Conservation (phyloP, 2,113 vertebrate species). For the Rafetus swinhoei region DNA sequence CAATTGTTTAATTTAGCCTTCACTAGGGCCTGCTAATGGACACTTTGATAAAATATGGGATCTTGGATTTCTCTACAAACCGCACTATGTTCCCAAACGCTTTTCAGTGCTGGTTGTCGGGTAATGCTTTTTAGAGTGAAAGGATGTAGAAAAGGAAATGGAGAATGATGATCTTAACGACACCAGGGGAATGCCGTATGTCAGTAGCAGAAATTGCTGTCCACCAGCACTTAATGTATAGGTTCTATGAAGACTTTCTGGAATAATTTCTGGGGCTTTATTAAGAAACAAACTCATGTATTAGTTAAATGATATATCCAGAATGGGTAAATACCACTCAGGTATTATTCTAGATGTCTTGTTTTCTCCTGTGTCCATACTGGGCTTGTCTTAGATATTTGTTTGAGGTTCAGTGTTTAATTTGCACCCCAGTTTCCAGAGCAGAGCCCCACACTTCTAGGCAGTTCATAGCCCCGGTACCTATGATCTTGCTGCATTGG, state of each 20-base stretch:
- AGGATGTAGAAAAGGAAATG: background rate
- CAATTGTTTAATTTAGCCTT: constrained; percentile 54
- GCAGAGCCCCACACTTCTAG: no score
- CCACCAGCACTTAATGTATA: fast-evolving
- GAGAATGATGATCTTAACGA: background rate
- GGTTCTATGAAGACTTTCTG: background rate
- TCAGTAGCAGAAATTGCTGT: background rate
- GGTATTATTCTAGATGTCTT: background rate
- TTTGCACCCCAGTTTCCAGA: no score
- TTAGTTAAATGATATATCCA: background rate
- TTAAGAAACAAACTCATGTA: background rate
- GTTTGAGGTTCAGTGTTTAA: constrained; percentile 42
- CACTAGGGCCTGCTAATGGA: background rate
- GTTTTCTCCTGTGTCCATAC: background rate
- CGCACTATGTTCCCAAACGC: background rate
- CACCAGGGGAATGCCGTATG: background rate
- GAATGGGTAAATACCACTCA: background rate
- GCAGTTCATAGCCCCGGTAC: no score
- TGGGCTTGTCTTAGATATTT: constrained; percentile 23
- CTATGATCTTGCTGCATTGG: no score
- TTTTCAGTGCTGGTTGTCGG: background rate
- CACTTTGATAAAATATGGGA: background rate
- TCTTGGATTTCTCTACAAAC: constrained; percentile 45
- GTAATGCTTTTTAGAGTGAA: background rate
- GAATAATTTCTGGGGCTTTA: background rate